Evolutionary conservation across 2,113 vertebrate genomes (phyloP), one percentile per base, ranked within the genome.

Genomic region (Mixornis gularis): DNA sequence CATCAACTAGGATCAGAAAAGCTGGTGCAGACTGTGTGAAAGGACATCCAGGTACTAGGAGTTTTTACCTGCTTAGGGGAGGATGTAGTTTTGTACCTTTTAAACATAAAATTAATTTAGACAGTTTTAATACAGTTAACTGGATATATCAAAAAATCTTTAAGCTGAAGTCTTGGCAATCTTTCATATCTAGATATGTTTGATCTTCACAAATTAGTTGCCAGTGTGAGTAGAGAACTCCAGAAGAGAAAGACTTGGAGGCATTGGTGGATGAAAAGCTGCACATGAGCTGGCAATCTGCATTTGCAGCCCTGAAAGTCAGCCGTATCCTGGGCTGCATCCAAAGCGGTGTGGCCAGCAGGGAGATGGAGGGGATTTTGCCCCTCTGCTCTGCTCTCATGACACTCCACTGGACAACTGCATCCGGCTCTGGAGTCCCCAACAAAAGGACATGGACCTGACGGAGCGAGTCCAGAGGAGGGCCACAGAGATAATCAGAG

Each of bases 381-480:
- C 21, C 53, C n/a, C 46, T 53, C 60, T 81, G 26, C 34, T 71
- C 49, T 51, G 1, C 66, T 72, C 36, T 32, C 8, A 7, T 40
- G 29, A 30, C 19, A 21, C 24, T 26, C 5, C 60, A 25, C 44
- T 40, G 27, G 11, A 46, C 46, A 9, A 3, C 40, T 30, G 29
- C n/a, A 25, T 15, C 29, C 38, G 34, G 29, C 25, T 27, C 46
- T 60, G 21, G 36, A 38, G 11, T 30, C 9, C 7, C 29, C 46
- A 40, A 0, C 4, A 13, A 22, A 58, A 51, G n/a, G 62, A 46
- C 17, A 8, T 4, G 20, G 32, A 44, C 10, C 15, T 14, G 13
- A 25, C 29, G 8, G 38, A 73, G 12, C 0, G 0, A n/a, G 16
- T 40, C 18, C 52, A 52, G 20, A 34, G 19, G 27, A 59, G 16